Evolutionary conservation across 1,140 invertebrate genomes (phyloP).

Genomic region (Drosophila prosaltans): DNA sequence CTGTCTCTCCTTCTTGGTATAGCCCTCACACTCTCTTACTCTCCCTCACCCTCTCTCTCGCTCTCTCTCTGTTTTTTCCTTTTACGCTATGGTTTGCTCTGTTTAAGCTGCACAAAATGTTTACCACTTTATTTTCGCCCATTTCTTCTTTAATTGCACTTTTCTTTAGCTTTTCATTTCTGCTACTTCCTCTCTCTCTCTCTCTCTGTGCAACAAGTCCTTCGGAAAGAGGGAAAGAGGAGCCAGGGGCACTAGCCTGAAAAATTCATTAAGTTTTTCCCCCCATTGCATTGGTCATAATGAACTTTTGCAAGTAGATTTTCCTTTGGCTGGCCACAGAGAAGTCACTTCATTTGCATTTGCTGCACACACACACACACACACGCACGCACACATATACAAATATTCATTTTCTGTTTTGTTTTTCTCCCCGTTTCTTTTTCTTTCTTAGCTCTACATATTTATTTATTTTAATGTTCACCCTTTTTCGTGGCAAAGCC

Average conservation of each 20-base stretch:
- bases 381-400: neutral
- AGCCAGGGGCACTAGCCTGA: neutral
- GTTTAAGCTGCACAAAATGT: slow-evolving; percentile 1
- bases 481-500: slow-evolving; percentile 45
- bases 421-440: neutral
- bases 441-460: slow-evolving; percentile 15
- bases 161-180: slow-evolving; percentile 14
- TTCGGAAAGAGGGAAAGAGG: neutral
- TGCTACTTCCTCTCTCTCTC: neutral
- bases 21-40: neutral
- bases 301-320: slow-evolving; percentile 18
- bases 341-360: slow-evolving; percentile 38
- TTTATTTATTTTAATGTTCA: slow-evolving; percentile 64
- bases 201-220: slow-evolving; percentile 20
- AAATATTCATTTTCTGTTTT: slow-evolving; percentile 3
- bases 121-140: slow-evolving; percentile 7
- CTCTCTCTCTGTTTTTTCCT: neutral
- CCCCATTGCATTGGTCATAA: slow-evolving; percentile 19
- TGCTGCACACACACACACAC: neutral
- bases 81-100: neutral
- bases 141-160: slow-evolving; percentile 16
- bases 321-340: slow-evolving; percentile 12
- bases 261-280: slow-evolving; percentile 19
- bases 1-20: neutral
- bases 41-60: neutral